Evolutionary conservation across 2,888 invertebrate genomes (phyloP).

Genomic region (Drosophila mercatorum): DNA sequence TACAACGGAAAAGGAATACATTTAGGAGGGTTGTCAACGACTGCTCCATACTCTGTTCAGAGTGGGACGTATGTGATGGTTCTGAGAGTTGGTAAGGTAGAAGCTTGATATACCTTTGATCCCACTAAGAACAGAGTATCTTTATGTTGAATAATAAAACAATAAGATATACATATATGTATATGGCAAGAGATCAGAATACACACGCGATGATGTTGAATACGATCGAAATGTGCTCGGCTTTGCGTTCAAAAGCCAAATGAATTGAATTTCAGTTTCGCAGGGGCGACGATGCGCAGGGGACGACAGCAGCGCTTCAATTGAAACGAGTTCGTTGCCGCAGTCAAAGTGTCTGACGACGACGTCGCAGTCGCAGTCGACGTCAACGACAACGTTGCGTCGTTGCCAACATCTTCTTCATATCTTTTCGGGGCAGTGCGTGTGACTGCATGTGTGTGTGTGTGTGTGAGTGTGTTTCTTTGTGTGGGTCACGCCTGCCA

Average conservation of each 20-base stretch:
- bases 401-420: slow-evolving; percentile 56
- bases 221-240: slow-evolving; percentile 53
- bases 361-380: slow-evolving; percentile 14
- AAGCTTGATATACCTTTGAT: background rate
- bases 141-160: background rate
- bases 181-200: slow-evolving; percentile 51
- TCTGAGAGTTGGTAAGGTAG: background rate
- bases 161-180: background rate
- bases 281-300: slow-evolving; percentile 4
- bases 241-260: slow-evolving; percentile 57
- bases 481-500: slow-evolving; percentile 38
- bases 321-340: slow-evolving; percentile 72
- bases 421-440: slow-evolving; percentile 44
- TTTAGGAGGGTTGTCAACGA: background rate
- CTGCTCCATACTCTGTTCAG: slow-evolving; percentile 2
- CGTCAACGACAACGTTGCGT: background rate
- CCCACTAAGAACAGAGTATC: slow-evolving; percentile 1
- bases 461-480: slow-evolving; percentile 32
- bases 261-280: slow-evolving; percentile 65
- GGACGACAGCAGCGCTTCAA: slow-evolving; percentile 44
- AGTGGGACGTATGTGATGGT: background rate
- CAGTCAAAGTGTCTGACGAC: slow-evolving; percentile 3
- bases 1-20: slow-evolving; percentile 26
- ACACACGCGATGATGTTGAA: slow-evolving; percentile 33
- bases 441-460: slow-evolving; percentile 12